These are phyloP conservation scores for Phaedon cochleariae DNA, from an alignment of 2,888 invertebrate species.

Conservation along the genomic window DNA sequence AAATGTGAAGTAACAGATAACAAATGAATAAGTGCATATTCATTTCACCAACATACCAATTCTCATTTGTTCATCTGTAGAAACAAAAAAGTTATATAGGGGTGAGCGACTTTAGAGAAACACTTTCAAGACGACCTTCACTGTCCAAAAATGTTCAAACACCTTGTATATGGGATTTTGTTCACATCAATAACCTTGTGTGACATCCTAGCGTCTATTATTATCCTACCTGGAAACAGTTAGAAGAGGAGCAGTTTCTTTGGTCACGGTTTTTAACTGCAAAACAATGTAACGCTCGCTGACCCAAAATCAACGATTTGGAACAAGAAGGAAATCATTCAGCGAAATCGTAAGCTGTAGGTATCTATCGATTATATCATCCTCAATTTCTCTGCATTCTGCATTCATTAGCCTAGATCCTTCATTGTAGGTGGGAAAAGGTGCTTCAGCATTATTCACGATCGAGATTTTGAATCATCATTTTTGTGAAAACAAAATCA, in stretches of 20 bases:
- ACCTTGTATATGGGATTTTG: too few relatives aligned
- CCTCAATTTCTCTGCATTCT: background rate
- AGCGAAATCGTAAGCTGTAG: conserved; percentile 17
- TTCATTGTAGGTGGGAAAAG: background rate
- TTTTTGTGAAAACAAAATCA: too few relatives aligned
- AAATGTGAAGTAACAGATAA: too few relatives aligned
- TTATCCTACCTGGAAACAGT: background rate
- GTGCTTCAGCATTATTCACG: too few relatives aligned
- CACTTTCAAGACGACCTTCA: too few relatives aligned
- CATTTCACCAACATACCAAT: too few relatives aligned
- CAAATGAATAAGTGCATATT: too few relatives aligned
- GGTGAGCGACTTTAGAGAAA: too few relatives aligned
- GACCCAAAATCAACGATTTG: conserved; percentile 53
- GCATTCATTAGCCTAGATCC: conserved; percentile 5
- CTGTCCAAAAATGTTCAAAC: too few relatives aligned
- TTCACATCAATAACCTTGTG: background rate
- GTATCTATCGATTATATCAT: background rate
- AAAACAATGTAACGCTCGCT: conserved; percentile 51
- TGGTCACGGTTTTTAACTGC: conserved; percentile 48
- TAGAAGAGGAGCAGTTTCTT: conserved; percentile 28
- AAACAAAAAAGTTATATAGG: too few relatives aligned
- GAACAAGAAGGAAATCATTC: conserved; percentile 44
- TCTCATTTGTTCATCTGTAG: too few relatives aligned
- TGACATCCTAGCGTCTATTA: conserved; percentile 17
- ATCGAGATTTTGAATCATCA: too few relatives aligned